Evolutionary conservation across 2,113 vertebrate species (phyloP).

Genomic region (Phalacrocorax pelagicus): DNA sequence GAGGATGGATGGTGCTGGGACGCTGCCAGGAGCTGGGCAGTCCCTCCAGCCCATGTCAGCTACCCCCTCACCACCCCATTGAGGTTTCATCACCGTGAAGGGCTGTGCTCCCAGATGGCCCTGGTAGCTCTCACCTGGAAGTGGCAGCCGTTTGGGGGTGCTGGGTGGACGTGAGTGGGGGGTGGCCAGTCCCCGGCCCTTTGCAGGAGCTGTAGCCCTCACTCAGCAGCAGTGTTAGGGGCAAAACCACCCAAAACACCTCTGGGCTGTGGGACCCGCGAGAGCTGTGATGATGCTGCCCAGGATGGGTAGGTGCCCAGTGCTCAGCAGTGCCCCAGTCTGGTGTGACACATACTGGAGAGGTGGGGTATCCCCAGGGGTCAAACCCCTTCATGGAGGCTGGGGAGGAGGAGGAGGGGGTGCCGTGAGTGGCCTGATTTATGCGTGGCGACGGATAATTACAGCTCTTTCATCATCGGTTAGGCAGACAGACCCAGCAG

Average conservation of each 20-base stretch:
- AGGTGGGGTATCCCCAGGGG: background rate
- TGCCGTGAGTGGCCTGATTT: background rate
- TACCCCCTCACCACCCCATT: background rate
- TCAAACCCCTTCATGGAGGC: background rate
- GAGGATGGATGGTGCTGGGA: background rate
- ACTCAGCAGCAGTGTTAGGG: background rate
- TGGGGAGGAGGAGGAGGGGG: background rate
- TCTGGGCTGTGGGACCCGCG: fast-evolving
- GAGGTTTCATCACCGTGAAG: background rate
- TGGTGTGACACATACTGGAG: background rate
- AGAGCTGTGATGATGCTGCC: background rate
- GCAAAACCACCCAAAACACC: background rate
- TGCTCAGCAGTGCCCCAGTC: background rate
- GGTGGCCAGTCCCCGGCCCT: background rate
- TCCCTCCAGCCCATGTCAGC: fast-evolving
- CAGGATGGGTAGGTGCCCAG: background rate
- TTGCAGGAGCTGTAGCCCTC: background rate
- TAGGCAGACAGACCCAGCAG: background rate
- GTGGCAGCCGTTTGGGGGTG: fast-evolving
- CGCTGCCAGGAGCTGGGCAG: background rate
- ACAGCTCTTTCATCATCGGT: slow-evolving; percentile 29
- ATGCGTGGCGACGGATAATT: slow-evolving; percentile 47
- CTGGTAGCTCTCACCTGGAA: background rate
- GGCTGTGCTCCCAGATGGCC: too few relatives aligned
- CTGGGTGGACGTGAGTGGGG: background rate